Base-by-base conservation (phyloP, 2,797 vertebrate genomes). In the Nyctibius grandis region DNA sequence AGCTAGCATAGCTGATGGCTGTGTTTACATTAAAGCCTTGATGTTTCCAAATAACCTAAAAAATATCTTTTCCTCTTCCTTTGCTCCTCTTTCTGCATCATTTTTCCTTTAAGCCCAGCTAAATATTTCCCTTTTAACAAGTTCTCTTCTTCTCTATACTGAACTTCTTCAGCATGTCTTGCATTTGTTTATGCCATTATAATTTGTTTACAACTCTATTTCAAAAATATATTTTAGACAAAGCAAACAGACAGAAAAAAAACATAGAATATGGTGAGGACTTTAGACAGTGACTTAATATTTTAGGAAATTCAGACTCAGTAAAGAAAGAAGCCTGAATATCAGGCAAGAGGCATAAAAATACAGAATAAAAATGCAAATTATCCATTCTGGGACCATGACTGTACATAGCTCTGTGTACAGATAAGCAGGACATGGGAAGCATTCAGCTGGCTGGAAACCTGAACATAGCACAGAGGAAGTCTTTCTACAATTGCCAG, bases 261-360 rank as follows among this genome's bases (percentile, higher is more conserved):
- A 5, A 0, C 0, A 48, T 23, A 61, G 25, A 91, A n/a, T 51
- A 57, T 6, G 6, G 9, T 54, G 14, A 78, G 4, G 9, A 45
- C 5, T 68, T 84, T 11, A 57, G 11, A 34, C 6, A 59, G 6
- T 23, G 6, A 31, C 4, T 25, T 77, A 36, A 23, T 51, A 77
- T 47, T 77, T 74, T 15, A 65, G 9, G 28, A 67, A 93, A 59
- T 42, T 50, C 40, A 54, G 23, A 87, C 34, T 85, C 19, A 63
- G 6, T 59, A 20, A 75, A 61, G 29, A 85, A 82, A 72, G 14
- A 77, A 17, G 2, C 3, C 9, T 63, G 11, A 70, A 64, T 64
- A 18, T 25, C 83, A 33, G 4, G 10, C 22, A 38, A 72, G 34
- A 42, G 4, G 6, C 17, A 53, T 40, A 65, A 75, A 89, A 79